phyloP scores from a whole-genome alignment of 2,113 vertebrate genomes.

The Pterocles orientalis region DNA sequence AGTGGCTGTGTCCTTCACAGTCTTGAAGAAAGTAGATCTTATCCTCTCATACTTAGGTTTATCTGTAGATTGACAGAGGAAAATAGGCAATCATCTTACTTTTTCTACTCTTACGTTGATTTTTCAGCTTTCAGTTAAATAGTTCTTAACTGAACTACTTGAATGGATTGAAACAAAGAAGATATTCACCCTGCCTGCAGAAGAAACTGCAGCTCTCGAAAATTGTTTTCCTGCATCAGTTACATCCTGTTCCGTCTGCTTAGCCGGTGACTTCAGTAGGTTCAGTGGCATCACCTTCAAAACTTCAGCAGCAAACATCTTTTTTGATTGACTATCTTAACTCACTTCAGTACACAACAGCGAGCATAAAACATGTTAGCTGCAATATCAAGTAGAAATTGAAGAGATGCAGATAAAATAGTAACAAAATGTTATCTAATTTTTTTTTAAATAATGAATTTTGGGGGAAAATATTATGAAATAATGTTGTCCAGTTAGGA shows the following conservation, averaged over 20 bases:
- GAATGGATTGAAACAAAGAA: conserved; percentile 32
- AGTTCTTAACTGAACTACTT: neutral
- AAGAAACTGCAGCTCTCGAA: neutral
- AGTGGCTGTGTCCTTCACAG: neutral
- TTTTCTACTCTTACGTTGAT: neutral
- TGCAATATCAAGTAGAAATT: neutral
- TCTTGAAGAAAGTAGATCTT: neutral
- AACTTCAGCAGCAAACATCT: neutral
- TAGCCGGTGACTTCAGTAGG: neutral
- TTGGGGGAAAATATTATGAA: neutral
- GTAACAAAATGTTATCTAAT: neutral
- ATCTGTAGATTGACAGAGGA: neutral
- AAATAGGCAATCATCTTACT: neutral
- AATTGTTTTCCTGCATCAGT: neutral
- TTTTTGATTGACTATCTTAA: neutral
- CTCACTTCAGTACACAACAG: neutral
- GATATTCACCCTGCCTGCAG: neutral
- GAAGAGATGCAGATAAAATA: neutral
- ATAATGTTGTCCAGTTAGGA: neutral
- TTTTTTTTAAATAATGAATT: neutral
- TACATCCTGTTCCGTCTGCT: neutral
- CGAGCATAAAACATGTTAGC: neutral
- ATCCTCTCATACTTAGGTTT: neutral
- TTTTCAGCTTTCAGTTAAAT: conserved; percentile 30
- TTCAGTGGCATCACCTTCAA: neutral